These are phyloP conservation scores for Bugula neritina DNA, from an alignment of 2,888 invertebrate species.

Conservation along the genomic window DNA sequence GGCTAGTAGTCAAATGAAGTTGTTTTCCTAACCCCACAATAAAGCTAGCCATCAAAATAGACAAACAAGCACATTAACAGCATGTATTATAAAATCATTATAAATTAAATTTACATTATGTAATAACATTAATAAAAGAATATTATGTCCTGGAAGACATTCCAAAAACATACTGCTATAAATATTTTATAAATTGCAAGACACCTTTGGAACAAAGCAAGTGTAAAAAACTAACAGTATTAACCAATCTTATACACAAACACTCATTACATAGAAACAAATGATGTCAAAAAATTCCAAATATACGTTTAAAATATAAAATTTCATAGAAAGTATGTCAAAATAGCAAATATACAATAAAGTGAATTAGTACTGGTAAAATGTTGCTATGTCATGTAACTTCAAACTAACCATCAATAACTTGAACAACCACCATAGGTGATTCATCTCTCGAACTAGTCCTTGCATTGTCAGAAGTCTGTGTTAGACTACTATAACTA, in stretches of 20 bases:
- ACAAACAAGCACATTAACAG: neutral
- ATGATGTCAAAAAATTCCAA: neutral
- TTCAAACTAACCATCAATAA: neutral
- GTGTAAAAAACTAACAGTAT: neutral
- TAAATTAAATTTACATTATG: neutral
- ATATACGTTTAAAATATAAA: neutral
- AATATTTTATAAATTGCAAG: neutral
- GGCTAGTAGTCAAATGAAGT: neutral
- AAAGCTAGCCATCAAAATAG: neutral
- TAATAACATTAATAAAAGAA: neutral
- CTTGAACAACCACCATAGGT: constrained; percentile 72
- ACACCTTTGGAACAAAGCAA: neutral
- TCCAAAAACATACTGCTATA: neutral
- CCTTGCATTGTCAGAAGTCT: constrained; percentile 40
- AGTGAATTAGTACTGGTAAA: too few species aligned
- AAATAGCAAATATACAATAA: neutral
- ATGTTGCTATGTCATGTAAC: too few species aligned
- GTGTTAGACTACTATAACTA: constrained; percentile 8
- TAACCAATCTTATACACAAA: neutral
- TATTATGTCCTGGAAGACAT: neutral
- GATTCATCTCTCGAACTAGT: constrained; percentile 61
- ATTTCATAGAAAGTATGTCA: neutral
- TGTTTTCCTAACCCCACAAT: neutral
- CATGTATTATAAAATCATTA: neutral
- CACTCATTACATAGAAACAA: neutral